Evolutionary conservation across 2,888 invertebrate genomes (phyloP).

Genomic region (Chirona hameri): DNA sequence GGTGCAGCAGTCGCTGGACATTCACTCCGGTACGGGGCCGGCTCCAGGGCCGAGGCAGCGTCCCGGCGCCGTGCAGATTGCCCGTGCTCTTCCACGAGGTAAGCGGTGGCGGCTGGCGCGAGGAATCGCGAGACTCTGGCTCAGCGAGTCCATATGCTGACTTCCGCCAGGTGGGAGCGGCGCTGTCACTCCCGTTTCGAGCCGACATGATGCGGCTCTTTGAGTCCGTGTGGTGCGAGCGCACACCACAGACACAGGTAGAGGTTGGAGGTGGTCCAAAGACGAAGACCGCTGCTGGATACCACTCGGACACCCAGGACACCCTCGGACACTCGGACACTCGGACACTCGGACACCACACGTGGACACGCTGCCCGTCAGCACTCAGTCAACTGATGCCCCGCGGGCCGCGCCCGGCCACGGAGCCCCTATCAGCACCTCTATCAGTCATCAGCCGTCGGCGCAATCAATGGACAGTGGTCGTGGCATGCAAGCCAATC

Average conservation of each 20-base stretch:
- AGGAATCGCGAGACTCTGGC: background rate
- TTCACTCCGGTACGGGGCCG: background rate
- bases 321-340: no score
- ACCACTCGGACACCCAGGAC: background rate
- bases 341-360: no score
- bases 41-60: conserved; percentile 1
- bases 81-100: background rate
- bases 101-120: background rate
- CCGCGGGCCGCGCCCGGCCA: background rate
- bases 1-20: background rate
- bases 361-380: background rate
- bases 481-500: background rate
- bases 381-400: background rate
- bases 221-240: no score
- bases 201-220: background rate
- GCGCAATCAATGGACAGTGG: background rate
- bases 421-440: background rate
- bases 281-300: background rate
- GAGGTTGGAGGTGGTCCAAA: no score
- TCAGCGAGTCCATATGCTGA: no score
- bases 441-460: background rate
- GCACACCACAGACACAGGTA: background rate
- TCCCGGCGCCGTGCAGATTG: background rate
- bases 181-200: background rate
- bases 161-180: background rate